Evolutionary conservation across 2,113 vertebrate species (phyloP), one percentile per base, ranked within the genome.

Genomic region (Emydura subglobosa): DNA sequence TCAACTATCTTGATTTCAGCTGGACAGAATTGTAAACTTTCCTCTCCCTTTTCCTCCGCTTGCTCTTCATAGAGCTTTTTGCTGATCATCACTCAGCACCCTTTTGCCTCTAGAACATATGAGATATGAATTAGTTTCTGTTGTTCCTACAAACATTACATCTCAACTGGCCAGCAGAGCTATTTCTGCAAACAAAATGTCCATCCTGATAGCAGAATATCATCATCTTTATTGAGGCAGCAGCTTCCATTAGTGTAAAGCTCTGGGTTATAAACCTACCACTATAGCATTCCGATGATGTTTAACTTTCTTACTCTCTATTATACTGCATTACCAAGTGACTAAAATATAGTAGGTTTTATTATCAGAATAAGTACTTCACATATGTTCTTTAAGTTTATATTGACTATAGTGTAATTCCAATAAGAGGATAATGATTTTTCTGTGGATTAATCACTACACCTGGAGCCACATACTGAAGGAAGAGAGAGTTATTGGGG

Each of bases 1-100:
- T 72, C 34, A 72, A 22, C n/a, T 72, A 39, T 22, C 11, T 61
- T 61, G 39, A 42, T 74, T 79, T 86, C 29, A n/a, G 81, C 86
- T 55, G 81, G n/a, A 68, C 83, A 84, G 9, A 89, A 1, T 1
- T 82, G 7, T 13, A 11, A 0, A 0, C 57, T 85, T 25, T 87
- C 82, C 82, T 68, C 3, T 85, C 14, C 53, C 7, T 86, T 88
- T 83, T 88, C 25, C n/a, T 59, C 79, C 34, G 22, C 42, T 89
- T 80, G 25, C 16, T 74, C 34, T 95, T 83, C 42, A 49, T 25
- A 25, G 2, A 83, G 51, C 6, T 47, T 91, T 57, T 81, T 82
- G 29, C 3, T 83, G 10, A 83, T 82, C 42, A 9, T 72, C 81
- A 44, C 49, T 65, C 72, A 74, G 39, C 51, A 44, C n/a, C 61